phyloP scores from a whole-genome alignment of 2,113 vertebrate genomes.

The Pundamilia nyererei region DNA sequence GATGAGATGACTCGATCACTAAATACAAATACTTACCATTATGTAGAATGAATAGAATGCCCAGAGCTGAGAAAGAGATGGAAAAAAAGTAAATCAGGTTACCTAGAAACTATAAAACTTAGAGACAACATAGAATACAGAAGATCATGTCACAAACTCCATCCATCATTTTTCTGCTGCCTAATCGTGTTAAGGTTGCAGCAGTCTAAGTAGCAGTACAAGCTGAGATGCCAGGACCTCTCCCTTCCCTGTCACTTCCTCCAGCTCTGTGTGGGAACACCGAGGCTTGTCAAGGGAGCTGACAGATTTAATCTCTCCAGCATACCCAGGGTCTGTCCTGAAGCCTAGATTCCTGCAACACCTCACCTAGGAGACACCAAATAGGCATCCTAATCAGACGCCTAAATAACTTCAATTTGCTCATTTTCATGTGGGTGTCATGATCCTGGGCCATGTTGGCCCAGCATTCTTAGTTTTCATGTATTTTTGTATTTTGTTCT shows the following conservation, averaged over 20 bases:
- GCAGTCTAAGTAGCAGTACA: background rate
- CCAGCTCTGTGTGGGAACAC: background rate
- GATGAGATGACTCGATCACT: background rate
- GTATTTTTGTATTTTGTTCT: too few species aligned
- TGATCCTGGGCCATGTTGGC: too few species aligned
- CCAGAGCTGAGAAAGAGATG: conserved; percentile 34
- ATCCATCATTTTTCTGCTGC: background rate
- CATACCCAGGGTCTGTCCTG: background rate
- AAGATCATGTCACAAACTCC: background rate
- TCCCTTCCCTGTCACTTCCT: background rate
- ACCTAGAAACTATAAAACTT: background rate
- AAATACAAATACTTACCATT: conserved; percentile 48
- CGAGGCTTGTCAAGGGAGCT: background rate
- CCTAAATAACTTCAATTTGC: background rate
- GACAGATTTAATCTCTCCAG: background rate
- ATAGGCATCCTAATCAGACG: background rate
- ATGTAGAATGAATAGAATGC: conserved; percentile 55
- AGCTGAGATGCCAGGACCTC: background rate
- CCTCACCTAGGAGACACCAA: background rate
- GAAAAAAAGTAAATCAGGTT: background rate
- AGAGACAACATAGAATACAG: background rate
- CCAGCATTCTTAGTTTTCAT: too few species aligned
- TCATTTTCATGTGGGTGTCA: background rate
- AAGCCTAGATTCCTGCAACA: background rate
- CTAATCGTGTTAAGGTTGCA: background rate